Evolutionary conservation across 2,797 vertebrate species (phyloP).

Genomic region (Psittacula derbiana): DNA sequence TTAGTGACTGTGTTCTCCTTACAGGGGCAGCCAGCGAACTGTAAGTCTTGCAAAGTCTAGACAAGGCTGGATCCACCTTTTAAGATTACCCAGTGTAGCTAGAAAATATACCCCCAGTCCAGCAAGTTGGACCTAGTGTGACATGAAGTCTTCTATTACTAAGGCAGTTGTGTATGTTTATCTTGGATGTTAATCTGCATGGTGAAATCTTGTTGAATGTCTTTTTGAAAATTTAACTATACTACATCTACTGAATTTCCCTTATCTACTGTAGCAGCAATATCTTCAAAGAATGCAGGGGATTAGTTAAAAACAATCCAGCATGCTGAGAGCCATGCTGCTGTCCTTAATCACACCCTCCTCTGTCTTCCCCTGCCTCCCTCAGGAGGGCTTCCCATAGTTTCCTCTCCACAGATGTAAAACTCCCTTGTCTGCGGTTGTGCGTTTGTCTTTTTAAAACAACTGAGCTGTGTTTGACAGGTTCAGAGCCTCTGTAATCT

Average conservation of each 20-base stretch:
- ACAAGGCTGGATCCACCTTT: background rate
- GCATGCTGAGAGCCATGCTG: background rate
- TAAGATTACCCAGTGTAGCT: too few species aligned
- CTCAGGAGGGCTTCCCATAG: background rate
- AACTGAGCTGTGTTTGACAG: background rate
- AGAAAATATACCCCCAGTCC: background rate
- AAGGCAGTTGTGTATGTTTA: background rate
- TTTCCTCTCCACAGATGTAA: background rate
- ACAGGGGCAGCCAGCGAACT: background rate
- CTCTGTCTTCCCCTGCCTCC: background rate
- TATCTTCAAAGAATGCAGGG: background rate
- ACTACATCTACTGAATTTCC: background rate
- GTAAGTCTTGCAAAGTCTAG: background rate
- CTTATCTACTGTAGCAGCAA: background rate
- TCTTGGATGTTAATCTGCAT: background rate
- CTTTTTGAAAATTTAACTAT: background rate
- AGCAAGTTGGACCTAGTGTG: rapidly evolving
- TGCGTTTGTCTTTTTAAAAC: background rate
- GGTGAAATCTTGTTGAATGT: rapidly evolving
- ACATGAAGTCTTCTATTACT: background rate
- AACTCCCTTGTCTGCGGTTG: background rate
- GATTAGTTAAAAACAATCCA: background rate
- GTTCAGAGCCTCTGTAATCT: background rate
- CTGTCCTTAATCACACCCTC: background rate
- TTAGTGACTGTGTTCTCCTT: background rate